Evolutionary conservation across 2,113 vertebrate species (phyloP).

Genomic region (Nyctereutes procyonoides): DNA sequence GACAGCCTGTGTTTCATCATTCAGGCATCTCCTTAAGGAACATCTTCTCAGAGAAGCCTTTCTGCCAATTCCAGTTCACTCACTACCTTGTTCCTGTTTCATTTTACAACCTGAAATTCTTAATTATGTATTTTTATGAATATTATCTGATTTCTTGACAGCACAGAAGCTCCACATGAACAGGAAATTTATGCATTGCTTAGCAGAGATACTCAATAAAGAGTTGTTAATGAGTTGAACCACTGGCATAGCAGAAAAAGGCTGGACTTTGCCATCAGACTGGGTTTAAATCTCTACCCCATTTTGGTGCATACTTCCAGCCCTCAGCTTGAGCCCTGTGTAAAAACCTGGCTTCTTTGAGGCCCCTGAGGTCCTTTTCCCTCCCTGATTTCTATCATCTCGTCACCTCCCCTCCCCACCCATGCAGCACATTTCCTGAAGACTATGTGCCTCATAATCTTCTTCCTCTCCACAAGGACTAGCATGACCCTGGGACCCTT

Average conservation of each 20-base stretch:
- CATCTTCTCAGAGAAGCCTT: not conserved
- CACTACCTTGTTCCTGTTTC: not conserved
- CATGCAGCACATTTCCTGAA: not conserved
- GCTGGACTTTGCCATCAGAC: not conserved
- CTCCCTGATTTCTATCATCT: not conserved
- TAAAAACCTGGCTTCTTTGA: not conserved
- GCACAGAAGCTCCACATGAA: not conserved
- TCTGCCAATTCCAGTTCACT: not conserved
- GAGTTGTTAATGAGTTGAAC: not conserved
- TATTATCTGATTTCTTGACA: not conserved
- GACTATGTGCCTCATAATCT: not conserved
- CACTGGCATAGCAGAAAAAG: not conserved
- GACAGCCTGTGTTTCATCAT: not conserved
- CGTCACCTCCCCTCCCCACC: not conserved
- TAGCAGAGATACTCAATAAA: not conserved
- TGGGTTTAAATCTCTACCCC: not conserved
- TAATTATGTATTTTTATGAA: not conserved
- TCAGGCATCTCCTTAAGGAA: not conserved
- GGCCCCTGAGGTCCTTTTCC: not conserved
- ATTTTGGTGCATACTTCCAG: not conserved
- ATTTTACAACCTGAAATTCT: slow-evolving; percentile 1
- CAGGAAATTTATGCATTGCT: not conserved
- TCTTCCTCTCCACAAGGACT: not conserved
- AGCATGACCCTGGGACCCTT: not conserved
- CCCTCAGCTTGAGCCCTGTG: not conserved